Percentiles rank a stretch among this genome's conserved stretches.
phyloP scores from a whole-genome alignment of 2,888 invertebrate genomes.

The Drosophila anomalipes region DNA sequence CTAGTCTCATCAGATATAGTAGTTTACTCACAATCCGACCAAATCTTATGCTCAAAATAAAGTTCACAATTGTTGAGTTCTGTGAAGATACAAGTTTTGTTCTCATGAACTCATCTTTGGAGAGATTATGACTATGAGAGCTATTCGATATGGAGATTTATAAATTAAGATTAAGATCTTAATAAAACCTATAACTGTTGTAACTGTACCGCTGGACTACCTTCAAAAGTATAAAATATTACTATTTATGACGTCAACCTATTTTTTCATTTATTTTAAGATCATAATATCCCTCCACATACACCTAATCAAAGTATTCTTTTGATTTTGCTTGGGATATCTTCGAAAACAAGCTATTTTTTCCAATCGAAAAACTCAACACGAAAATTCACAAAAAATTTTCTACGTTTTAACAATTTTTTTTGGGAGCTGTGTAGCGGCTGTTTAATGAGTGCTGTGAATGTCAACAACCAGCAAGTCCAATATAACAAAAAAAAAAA shows the following conservation, averaged over 20 bases:
- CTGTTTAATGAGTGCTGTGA: slow-evolving; percentile 75
- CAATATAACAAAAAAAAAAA: slow-evolving; percentile 39
- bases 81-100: background rate
- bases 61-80: background rate
- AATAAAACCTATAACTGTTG: background rate
- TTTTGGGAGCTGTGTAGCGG: slow-evolving; percentile 22
- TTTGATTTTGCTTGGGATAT: background rate
- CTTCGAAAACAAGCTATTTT: background rate
- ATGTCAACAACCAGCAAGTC: slow-evolving; percentile 70
- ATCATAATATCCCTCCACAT: background rate
- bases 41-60: background rate
- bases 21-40: background rate
- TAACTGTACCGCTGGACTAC: background rate
- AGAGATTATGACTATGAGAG: background rate
- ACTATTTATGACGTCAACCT: background rate
- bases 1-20: background rate
- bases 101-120: background rate
- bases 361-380: background rate
- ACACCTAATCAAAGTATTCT: background rate
- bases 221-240: too few relatives aligned
- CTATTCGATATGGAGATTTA: background rate
- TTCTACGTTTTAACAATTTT: background rate
- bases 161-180: background rate
- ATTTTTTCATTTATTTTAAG: too few relatives aligned
- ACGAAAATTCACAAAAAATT: background rate